Conservation (phyloP, 2,797 vertebrate species). For the Petrocephalus schoutedeni region DNA sequence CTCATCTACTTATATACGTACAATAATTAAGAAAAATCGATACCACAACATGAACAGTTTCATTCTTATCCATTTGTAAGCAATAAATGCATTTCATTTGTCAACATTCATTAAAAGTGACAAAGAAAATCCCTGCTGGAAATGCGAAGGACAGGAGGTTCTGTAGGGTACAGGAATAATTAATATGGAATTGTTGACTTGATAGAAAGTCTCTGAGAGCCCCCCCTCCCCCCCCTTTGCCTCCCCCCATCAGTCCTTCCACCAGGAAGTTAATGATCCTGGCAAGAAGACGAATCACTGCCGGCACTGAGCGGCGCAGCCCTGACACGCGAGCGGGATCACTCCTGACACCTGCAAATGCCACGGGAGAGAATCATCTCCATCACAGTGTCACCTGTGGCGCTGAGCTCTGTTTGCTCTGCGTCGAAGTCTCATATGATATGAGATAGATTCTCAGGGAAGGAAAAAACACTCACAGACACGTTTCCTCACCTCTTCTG, state of each 20-base stretch:
- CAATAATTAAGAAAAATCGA: background rate
- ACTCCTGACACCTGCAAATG: constrained; percentile 77
- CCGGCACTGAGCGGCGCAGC: constrained; percentile 83
- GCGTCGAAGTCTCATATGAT: constrained; percentile 49
- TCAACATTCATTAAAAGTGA: constrained; percentile 28
- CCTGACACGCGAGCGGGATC: constrained; percentile 75
- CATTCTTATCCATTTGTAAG: background rate
- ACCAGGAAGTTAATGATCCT: constrained; percentile 84
- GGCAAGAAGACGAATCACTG: constrained; percentile 96
- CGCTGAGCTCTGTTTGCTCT: constrained; percentile 60
- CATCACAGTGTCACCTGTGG: constrained; percentile 65
- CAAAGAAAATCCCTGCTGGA: constrained; percentile 32
- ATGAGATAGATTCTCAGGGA: background rate
- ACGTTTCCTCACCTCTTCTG: background rate
- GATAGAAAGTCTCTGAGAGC: constrained; percentile 60
- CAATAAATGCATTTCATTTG: background rate
- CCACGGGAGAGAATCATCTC: constrained; percentile 67
- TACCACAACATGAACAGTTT: background rate
- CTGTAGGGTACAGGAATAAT: constrained; percentile 59
- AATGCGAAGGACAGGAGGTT: constrained; percentile 45
- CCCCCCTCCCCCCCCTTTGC: constrained; percentile 54
- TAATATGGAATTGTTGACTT: constrained; percentile 74
- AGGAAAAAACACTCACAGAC: background rate
- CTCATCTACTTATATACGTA: background rate
- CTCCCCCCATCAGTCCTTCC: constrained; percentile 78